Evolutionary conservation across 2,888 invertebrate genomes (phyloP).

Genomic region (Zootermopsis nevadensis): DNA sequence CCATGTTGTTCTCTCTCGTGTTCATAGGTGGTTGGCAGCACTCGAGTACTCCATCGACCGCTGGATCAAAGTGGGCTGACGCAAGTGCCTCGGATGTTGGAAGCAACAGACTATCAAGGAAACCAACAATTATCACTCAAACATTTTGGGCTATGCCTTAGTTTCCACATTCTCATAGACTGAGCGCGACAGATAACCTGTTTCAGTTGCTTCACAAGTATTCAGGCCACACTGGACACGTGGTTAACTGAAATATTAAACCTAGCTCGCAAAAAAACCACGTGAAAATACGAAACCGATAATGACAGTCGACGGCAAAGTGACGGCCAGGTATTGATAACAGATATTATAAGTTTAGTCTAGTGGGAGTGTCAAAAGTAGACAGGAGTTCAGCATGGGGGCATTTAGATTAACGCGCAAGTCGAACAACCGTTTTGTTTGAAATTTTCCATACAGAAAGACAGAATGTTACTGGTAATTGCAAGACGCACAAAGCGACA

Average conservation of each 20-base stretch:
- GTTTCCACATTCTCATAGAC: slow-evolving; percentile 34
- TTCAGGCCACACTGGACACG: background rate
- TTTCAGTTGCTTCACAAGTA: slow-evolving; percentile 23
- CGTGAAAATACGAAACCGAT: background rate
- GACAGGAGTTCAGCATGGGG: background rate
- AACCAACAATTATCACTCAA: slow-evolving; percentile 15
- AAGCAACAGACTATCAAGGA: slow-evolving; percentile 30
- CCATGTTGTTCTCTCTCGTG: no score
- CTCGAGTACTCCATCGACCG: slow-evolving; percentile 94
- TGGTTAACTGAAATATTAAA: background rate
- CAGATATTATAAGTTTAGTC: slow-evolving; percentile 5
- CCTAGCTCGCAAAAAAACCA: slow-evolving; percentile 22
- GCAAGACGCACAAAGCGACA: slow-evolving; percentile 35
- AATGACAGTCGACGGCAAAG: background rate
- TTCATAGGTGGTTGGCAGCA: slow-evolving; percentile 90
- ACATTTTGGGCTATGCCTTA: slow-evolving; percentile 40
- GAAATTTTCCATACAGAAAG: slow-evolving; percentile 13
- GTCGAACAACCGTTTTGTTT: slow-evolving; percentile 24
- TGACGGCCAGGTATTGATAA: background rate
- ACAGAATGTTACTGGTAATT: slow-evolving; percentile 21
- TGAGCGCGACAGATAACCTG: slow-evolving; percentile 22
- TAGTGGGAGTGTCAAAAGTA: background rate
- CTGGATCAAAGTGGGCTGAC: slow-evolving; percentile 68
- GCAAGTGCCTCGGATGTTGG: slow-evolving; percentile 48
- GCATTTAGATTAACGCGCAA: slow-evolving; percentile 10